Percentiles rank a stretch among this genome's conserved stretches.
Conservation (phyloP, 1,140 invertebrate species). For the Akabosia matsudoensis region DNA sequence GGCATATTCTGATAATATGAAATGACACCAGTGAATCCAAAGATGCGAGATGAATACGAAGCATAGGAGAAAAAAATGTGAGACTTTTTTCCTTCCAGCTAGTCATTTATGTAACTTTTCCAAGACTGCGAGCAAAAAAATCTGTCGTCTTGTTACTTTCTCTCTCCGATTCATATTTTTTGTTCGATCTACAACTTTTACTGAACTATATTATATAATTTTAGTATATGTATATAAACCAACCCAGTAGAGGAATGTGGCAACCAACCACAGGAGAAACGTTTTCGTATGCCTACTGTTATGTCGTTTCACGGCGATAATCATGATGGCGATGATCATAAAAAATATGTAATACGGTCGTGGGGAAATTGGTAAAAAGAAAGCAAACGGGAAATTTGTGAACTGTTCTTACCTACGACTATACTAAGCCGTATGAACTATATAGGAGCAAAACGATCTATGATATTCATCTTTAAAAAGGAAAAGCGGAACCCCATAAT, state of each 20-base stretch:
- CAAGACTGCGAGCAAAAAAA: too few relatives aligned
- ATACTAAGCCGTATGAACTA: background rate
- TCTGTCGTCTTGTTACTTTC: too few relatives aligned
- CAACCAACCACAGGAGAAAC: too few relatives aligned
- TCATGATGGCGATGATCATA: background rate
- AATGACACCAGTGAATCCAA: background rate
- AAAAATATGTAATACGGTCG: background rate
- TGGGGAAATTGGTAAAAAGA: background rate
- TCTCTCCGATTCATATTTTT: too few relatives aligned
- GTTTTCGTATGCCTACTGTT: too few relatives aligned
- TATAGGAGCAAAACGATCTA: background rate
- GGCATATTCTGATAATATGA: background rate
- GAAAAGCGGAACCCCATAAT: background rate
- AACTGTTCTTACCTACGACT: background rate
- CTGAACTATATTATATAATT: too few relatives aligned
- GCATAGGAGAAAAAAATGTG: background rate
- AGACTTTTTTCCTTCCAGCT: background rate
- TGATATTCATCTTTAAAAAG: background rate
- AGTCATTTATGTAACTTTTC: background rate
- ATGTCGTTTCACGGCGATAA: background rate
- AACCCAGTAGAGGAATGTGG: too few relatives aligned
- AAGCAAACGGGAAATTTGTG: constrained; percentile 17
- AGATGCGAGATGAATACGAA: background rate
- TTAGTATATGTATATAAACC: too few relatives aligned
- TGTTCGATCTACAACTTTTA: too few relatives aligned